Evolutionary conservation across 2,888 invertebrate genomes (phyloP).

Genomic region (Xestia rhomboidea): DNA sequence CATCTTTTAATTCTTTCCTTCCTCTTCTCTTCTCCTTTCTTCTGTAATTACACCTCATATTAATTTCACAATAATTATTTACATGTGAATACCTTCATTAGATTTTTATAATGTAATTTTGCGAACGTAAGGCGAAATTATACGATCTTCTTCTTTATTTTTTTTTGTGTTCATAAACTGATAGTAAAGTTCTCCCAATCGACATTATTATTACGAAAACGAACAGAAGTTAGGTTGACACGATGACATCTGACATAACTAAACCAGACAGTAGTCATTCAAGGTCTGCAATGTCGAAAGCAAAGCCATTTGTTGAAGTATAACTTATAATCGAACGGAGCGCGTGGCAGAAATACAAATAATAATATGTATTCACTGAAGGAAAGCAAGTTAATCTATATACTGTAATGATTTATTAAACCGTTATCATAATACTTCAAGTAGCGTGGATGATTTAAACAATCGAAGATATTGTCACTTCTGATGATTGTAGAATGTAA

Average conservation of each 20-base stretch:
- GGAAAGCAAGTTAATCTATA: not conserved
- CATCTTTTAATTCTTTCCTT: too few species aligned
- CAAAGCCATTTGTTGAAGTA: constrained; percentile 26
- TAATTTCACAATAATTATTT: not conserved
- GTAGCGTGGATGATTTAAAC: not conserved
- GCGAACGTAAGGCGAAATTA: not conserved
- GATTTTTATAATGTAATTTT: not conserved
- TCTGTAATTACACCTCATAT: not conserved
- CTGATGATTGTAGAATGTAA: not conserved
- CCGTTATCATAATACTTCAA: not conserved
- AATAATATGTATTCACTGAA: constrained; percentile 1
- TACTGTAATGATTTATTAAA: not conserved
- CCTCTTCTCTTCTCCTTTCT: too few species aligned
- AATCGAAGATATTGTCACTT: not conserved
- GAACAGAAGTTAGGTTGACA: constrained; percentile 14
- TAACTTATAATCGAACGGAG: constrained; percentile 9
- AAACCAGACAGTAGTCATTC: constrained; percentile 30
- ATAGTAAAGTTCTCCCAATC: constrained; percentile 3
- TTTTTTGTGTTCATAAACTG: not conserved
- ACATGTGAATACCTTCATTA: not conserved
- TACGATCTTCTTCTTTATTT: not conserved
- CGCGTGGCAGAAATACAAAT: constrained; percentile 27
- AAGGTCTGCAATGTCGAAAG: constrained; percentile 36
- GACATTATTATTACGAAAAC: constrained; percentile 21
- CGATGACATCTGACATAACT: constrained; percentile 12